Percentiles rank a stretch among this genome's conserved stretches.
Evolutionary conservation across 2,113 vertebrate species (phyloP).

Genomic region (Microtus ochrogaster): DNA sequence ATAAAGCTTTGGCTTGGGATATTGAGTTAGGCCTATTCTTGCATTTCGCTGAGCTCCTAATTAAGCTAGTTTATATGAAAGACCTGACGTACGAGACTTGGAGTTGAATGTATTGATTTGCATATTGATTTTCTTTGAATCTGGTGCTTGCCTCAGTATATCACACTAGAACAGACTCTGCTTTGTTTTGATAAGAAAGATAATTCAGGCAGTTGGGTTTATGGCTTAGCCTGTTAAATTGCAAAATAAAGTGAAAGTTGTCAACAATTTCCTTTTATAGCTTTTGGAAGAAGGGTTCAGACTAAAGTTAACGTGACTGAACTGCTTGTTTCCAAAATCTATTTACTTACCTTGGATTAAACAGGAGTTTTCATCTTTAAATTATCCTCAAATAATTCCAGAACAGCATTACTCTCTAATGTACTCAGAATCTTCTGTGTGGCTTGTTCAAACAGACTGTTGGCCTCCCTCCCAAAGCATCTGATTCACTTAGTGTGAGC

Average conservation of each 20-base stretch:
- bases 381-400: not conserved
- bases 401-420: not conserved
- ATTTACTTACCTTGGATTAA: conserved; percentile 22
- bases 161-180: conserved; percentile 43
- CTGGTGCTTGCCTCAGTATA: conserved; percentile 61
- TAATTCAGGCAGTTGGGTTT: conserved; percentile 67
- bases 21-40: conserved; percentile 69
- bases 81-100: conserved; percentile 62
- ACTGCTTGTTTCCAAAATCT: conserved; percentile 19
- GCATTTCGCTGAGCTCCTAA: conserved; percentile 71
- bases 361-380: not conserved
- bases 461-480: not conserved
- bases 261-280: conserved; percentile 66
- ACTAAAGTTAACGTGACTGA: conserved; percentile 37
- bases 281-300: conserved; percentile 38
- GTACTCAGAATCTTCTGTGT: not conserved
- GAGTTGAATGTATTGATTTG: conserved; percentile 80
- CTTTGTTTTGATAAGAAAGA: conserved; percentile 73
- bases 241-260: conserved; percentile 67
- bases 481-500: not conserved
- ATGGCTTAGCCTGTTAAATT: conserved; percentile 68
- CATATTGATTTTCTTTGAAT: conserved; percentile 78
- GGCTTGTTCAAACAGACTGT: not conserved
- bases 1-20: conserved; percentile 61
- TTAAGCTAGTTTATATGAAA: conserved; percentile 74